phyloP scores from a whole-genome alignment of 2,888 invertebrate genomes.

The Tridacna crocea region DNA sequence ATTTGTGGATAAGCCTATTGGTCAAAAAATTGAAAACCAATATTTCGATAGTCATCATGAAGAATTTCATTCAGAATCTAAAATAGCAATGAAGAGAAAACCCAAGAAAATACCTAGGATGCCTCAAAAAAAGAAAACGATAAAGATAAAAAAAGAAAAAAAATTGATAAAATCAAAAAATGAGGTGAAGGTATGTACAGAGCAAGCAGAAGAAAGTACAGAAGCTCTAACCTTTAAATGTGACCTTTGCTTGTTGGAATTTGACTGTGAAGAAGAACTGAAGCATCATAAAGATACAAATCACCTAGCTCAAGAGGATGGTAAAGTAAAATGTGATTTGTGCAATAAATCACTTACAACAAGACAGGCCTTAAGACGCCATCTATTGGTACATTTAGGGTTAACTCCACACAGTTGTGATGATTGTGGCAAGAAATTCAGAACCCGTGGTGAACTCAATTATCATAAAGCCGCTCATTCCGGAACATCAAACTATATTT shows the following conservation, averaged over 20 bases:
- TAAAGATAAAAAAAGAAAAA: background rate
- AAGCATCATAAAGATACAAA: constrained; percentile 3
- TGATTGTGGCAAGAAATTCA: constrained; percentile 8
- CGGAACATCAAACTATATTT: background rate
- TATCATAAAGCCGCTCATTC: background rate
- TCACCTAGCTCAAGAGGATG: background rate
- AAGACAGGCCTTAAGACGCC: background rate
- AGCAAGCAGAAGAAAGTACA: no score
- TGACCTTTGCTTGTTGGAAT: background rate
- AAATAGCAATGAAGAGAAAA: background rate
- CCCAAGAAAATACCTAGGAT: background rate
- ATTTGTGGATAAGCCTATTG: background rate
- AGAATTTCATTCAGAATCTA: background rate
- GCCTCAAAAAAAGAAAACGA: background rate
- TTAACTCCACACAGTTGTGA: constrained; percentile 1
- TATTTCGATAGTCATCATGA: background rate
- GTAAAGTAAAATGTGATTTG: background rate
- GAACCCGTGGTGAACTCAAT: background rate
- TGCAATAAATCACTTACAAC: background rate
- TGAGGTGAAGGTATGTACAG: background rate
- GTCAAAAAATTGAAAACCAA: background rate
- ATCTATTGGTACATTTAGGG: constrained; percentile 6
- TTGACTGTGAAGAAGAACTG: background rate
- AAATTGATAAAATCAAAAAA: background rate
- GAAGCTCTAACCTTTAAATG: background rate